phyloP scores from a whole-genome alignment of 1,140 invertebrate species.

The Medauroidea extradentata region DNA sequence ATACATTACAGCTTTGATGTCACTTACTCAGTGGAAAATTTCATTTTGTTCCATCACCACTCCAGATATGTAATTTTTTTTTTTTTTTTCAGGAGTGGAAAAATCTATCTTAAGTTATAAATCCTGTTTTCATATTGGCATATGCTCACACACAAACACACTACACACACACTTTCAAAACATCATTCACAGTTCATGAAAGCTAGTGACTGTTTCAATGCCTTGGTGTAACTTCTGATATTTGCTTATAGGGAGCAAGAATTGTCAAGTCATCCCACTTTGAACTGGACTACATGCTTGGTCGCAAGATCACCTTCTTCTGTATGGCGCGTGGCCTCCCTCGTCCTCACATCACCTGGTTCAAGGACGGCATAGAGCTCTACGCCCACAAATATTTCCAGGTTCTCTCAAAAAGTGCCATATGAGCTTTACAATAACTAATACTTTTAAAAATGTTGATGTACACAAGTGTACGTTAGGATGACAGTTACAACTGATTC shows the following conservation, averaged over 20 bases:
- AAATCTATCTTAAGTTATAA: no score
- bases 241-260: conserved; percentile 46
- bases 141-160: not conserved
- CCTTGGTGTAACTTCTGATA: not conserved
- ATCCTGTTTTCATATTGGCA: no score
- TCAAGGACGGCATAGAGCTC: conserved; percentile 56
- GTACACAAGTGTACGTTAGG: no score
- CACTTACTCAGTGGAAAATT: no score
- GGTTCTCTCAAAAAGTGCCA: conserved; percentile 36
- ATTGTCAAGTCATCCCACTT: conserved; percentile 56
- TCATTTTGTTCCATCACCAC: no score
- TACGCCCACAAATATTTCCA: conserved; percentile 53
- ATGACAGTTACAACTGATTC: no score
- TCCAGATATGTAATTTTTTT: not conserved
- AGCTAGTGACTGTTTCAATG: not conserved
- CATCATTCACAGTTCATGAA: not conserved
- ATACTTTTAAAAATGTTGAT: no score
- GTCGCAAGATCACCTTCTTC: conserved; percentile 55
- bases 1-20: no score
- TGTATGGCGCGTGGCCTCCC: conserved; percentile 53
- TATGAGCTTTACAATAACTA: no score
- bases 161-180: not conserved
- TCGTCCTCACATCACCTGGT: conserved; percentile 51
- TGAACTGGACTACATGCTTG: conserved; percentile 55
- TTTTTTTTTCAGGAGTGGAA: no score